These are phyloP conservation scores for Idaea dimidiata DNA, from an alignment of 2,888 invertebrate genomes.

Conservation along the genomic window DNA sequence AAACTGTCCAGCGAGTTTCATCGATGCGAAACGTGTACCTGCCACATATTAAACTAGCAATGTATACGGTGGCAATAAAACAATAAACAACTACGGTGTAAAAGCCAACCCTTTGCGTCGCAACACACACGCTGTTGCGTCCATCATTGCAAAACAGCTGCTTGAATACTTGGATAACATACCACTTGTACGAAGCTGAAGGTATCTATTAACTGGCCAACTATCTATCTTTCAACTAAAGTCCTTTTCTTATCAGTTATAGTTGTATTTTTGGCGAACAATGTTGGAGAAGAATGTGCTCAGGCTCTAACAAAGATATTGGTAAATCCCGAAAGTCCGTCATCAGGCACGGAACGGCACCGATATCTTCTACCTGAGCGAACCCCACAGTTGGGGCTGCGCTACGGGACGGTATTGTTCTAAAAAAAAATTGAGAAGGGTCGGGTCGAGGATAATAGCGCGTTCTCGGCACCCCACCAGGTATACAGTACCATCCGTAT, in stretches of 20 bases:
- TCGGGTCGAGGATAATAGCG: slow-evolving; percentile 60
- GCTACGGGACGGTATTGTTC: slow-evolving; percentile 62
- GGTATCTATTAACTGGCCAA: slow-evolving; percentile 31
- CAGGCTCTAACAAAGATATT: slow-evolving; percentile 38
- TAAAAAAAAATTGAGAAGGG: slow-evolving; percentile 74
- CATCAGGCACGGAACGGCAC: slow-evolving; percentile 44
- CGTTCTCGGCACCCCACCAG: slow-evolving; percentile 48
- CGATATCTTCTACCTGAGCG: slow-evolving; percentile 60
- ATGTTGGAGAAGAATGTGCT: slow-evolving; percentile 45
- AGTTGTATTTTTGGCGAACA: slow-evolving; percentile 12
- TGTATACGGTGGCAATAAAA: slow-evolving; percentile 36
- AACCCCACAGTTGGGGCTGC: slow-evolving; percentile 54
- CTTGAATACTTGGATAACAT: slow-evolving; percentile 45
- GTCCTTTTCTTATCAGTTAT: slow-evolving; percentile 5
- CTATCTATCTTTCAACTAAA: slow-evolving; percentile 18
- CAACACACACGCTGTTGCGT: slow-evolving; percentile 31
- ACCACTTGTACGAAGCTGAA: slow-evolving; percentile 43
- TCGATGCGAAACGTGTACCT: slow-evolving; percentile 29
- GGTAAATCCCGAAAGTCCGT: slow-evolving; percentile 56
- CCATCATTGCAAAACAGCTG: slow-evolving; percentile 50
- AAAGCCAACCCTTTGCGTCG: slow-evolving; percentile 20
- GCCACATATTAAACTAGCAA: slow-evolving; percentile 47
- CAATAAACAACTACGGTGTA: no score
- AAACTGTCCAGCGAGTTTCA: slow-evolving; percentile 37
- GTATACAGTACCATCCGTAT: slow-evolving; percentile 32